A percentile compares a stretch with the other conserved stretches of the same genome.
Conservation (phyloP, 2,797 vertebrate species). For the Craterocephalus amniculus region DNA sequence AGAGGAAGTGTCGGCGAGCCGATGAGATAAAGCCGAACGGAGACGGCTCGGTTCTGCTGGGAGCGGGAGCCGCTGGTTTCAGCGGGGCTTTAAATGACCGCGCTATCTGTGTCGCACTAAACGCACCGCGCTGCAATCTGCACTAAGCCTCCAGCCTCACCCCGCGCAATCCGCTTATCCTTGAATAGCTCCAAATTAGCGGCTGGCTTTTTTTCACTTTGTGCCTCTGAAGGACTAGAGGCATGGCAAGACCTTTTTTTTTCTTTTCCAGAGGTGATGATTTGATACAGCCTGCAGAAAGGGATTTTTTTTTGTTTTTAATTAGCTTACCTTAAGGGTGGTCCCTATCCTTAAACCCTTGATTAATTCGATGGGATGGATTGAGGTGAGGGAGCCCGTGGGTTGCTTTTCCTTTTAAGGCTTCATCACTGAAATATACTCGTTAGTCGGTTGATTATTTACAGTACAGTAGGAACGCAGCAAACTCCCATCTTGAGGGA, state of each 20-base stretch:
- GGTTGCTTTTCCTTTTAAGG: slow-evolving; percentile 43
- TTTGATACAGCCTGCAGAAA: slow-evolving; percentile 54
- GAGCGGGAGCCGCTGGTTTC: slow-evolving; percentile 55
- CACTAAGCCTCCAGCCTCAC: slow-evolving; percentile 74
- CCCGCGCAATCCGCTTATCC: slow-evolving; percentile 75
- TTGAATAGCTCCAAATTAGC: slow-evolving; percentile 76
- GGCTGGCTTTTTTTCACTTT: slow-evolving; percentile 72
- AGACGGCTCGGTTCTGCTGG: slow-evolving; percentile 50
- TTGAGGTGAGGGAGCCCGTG: slow-evolving; percentile 50
- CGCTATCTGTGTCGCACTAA: slow-evolving; percentile 72
- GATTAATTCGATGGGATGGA: slow-evolving; percentile 62
- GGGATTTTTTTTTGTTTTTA: too few relatives aligned
- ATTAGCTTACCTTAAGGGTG: slow-evolving; percentile 62
- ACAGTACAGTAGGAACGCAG: background rate
- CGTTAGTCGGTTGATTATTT: background rate
- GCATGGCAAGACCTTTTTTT: slow-evolving; percentile 22
- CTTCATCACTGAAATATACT: slow-evolving; percentile 42
- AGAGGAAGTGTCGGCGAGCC: background rate
- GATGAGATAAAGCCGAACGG: slow-evolving; percentile 24
- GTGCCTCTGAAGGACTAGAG: slow-evolving; percentile 58
- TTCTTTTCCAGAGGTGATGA: slow-evolving; percentile 36
- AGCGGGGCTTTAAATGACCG: slow-evolving; percentile 73
- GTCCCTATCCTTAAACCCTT: slow-evolving; percentile 50
- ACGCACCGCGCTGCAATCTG: slow-evolving; percentile 73
- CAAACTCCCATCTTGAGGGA: slow-evolving; percentile 64